Evolutionary conservation across 2,888 invertebrate species (phyloP).

Genomic region (Acrobeloides nanus): DNA sequence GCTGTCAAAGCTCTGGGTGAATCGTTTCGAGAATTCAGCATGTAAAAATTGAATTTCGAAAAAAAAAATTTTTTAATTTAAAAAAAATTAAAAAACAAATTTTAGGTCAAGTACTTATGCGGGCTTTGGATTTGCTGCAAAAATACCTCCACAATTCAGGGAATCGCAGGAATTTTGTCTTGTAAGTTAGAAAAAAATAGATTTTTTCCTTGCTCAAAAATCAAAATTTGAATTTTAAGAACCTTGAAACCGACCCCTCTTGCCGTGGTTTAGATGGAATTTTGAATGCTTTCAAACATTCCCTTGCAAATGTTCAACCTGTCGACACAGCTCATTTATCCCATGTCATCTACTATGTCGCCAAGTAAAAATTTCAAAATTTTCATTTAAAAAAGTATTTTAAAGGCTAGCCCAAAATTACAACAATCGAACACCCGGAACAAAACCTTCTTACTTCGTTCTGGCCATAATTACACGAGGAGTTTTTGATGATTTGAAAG

Average conservation of each 20-base stretch:
- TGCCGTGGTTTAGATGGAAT: slow-evolving; percentile 48
- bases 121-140: slow-evolving; percentile 49
- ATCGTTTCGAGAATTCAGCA: slow-evolving; percentile 41
- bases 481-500: slow-evolving; percentile 41
- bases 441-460: slow-evolving; percentile 33
- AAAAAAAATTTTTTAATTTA: too few relatives aligned
- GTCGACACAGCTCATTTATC: slow-evolving; percentile 41
- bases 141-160: slow-evolving; percentile 47
- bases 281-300: slow-evolving; percentile 39
- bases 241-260: slow-evolving; percentile 43
- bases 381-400: neutral
- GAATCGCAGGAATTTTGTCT: slow-evolving; percentile 50
- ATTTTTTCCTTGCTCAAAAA: too few relatives aligned
- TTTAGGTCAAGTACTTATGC: slow-evolving; percentile 43
- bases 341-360: slow-evolving; percentile 45
- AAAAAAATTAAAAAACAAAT: too few relatives aligned
- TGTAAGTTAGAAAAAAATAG: too few relatives aligned
- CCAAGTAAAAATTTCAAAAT: slow-evolving; percentile 25
- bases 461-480: slow-evolving; percentile 41
- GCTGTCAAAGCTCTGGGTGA: slow-evolving; percentile 43
- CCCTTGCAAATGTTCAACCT: slow-evolving; percentile 36
- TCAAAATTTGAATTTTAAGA: too few relatives aligned
- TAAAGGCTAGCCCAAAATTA: slow-evolving; percentile 30
- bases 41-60: too few relatives aligned
- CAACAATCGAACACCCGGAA: slow-evolving; percentile 18